Conservation (phyloP, 2,888 invertebrate species). For the Tortrix viridana region DNA sequence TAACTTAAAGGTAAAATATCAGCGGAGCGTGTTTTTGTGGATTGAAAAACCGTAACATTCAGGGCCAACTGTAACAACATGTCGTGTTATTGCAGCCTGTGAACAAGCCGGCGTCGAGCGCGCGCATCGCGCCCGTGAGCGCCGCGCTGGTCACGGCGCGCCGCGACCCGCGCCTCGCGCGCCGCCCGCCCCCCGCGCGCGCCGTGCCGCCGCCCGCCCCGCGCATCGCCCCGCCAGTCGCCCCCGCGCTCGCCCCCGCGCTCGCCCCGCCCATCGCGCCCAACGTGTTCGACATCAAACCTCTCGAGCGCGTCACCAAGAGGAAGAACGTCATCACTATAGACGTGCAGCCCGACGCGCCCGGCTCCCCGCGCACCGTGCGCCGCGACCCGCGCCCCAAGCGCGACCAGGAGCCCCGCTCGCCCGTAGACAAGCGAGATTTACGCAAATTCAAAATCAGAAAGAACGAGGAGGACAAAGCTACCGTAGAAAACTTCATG, state of each 20-base stretch:
- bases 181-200: constrained; percentile 52
- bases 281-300: constrained; percentile 78
- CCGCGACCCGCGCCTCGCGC: constrained; percentile 61
- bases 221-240: constrained; percentile 41
- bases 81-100: constrained; percentile 64
- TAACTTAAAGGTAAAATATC: too few species aligned
- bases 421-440: constrained; percentile 34
- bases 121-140: constrained; percentile 73
- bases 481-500: constrained; percentile 49
- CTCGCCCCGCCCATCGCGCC: constrained; percentile 61
- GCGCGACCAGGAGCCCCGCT: constrained; percentile 39
- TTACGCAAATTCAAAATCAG: neutral
- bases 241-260: constrained; percentile 40
- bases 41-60: too few species aligned
- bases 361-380: constrained; percentile 19
- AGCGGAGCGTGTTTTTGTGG: too few species aligned
- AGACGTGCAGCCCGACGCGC: constrained; percentile 62
- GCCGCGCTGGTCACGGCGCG: constrained; percentile 63
- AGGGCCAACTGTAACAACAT: neutral
- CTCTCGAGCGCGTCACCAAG: constrained; percentile 71
- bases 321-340: constrained; percentile 78
- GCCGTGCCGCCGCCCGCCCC: constrained; percentile 50
- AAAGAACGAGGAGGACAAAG: constrained; percentile 23
- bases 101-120: constrained; percentile 50
- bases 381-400: constrained; percentile 10